Evolutionary conservation across 2,888 invertebrate species (phyloP), one percentile per base, ranked within the genome.

Genomic region (Halictus ligatus): DNA sequence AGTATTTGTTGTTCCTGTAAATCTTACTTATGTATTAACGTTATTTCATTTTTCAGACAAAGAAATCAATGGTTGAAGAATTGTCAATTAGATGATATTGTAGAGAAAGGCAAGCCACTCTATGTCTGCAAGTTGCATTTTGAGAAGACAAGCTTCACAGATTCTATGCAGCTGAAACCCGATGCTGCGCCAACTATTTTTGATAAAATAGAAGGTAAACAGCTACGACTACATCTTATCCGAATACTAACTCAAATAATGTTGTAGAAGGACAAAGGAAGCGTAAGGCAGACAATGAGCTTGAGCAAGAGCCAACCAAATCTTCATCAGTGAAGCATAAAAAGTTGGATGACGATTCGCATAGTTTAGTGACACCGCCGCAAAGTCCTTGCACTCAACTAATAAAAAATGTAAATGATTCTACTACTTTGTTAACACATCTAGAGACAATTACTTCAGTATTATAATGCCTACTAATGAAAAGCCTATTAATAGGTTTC

Each of bases 121-220:
- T 58, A 83, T 1, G 25, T 93, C 1, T 93, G 93, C 29, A 90
- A 92, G 82, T 71, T 92, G 7, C 92, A 93, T 48, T 93, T 92
- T 80, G 90, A 90, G n/a, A 82, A 87, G 48, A 50, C n/a, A 8
- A 60, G 75, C 40, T 90, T 92, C 46, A 84, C 80, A 0, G 12
- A 76, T 46, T 78, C 84, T 18, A 83, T 78, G 15, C 80, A 87
- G 13, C 69, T 92, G 21, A 90, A 87, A 43, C 71, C 89, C 0
- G 83, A 80, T 48, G 89, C 91, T 13, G 58, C 86, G 18, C 92
- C 93, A 46, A 91, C 89, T 58, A 79, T 92, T 80, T 90, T 89
- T 78, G 78, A 75, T 80, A 88, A 80, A 86, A 73, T 64, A 60
- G 83, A 89, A 89, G 90, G 89, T 90, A 67, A 83, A 18, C 6